Conservation (phyloP, 2,888 invertebrate species). For the Callyntrura guangdongensis region DNA sequence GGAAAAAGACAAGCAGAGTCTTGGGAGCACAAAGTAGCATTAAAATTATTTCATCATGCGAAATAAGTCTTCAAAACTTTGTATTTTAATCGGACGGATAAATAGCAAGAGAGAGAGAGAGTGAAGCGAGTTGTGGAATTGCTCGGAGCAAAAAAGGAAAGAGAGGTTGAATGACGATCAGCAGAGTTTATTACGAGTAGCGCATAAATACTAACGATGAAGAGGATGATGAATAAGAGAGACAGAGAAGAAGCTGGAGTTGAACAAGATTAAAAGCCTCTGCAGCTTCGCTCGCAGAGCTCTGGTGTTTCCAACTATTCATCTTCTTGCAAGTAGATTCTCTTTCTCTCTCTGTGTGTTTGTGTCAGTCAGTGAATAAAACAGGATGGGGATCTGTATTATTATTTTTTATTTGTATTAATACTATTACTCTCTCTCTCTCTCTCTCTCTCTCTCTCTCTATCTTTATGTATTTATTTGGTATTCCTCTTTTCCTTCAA, state of each 20-base stretch:
- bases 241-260: background rate
- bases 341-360: background rate
- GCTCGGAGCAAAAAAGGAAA: background rate
- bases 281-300: no score
- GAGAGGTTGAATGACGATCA: background rate
- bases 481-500: background rate
- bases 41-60: constrained; percentile 56
- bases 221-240: background rate
- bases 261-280: no score
- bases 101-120: constrained; percentile 26
- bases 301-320: no score
- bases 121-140: background rate
- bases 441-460: no score
- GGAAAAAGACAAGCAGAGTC: background rate
- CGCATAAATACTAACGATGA: background rate
- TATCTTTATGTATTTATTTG: background rate
- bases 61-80: constrained; percentile 71
- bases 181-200: background rate
- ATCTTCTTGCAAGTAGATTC: no score
- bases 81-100: constrained; percentile 58
- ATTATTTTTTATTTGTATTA: background rate
- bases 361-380: constrained; percentile 1
- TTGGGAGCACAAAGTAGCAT: background rate
- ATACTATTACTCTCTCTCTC: no score
- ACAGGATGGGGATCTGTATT: background rate